phyloP scores from a whole-genome alignment of 2,113 vertebrate species.

The Hemibagrus wyckioides region DNA sequence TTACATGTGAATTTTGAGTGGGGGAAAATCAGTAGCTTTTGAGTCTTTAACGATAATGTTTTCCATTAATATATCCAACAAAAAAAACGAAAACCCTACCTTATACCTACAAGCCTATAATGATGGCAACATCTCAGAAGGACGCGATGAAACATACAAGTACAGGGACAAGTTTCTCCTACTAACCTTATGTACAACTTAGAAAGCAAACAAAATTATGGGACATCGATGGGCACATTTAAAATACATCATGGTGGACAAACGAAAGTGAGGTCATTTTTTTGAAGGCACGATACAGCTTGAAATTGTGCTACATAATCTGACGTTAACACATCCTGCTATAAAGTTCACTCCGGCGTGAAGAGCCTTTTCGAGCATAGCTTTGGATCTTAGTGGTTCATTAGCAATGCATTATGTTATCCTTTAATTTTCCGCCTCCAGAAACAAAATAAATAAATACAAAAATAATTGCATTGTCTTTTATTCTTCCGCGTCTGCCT shows the following conservation, averaged over 20 bases:
- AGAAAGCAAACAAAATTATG: slow-evolving; percentile 55
- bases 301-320: slow-evolving; percentile 80
- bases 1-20: slow-evolving; percentile 65
- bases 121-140: slow-evolving; percentile 55
- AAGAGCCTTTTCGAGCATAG: slow-evolving; percentile 65
- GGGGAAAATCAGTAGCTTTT: slow-evolving; percentile 78
- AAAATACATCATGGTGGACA: slow-evolving; percentile 75
- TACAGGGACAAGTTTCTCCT: slow-evolving; percentile 53
- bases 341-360: slow-evolving; percentile 57
- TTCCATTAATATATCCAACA: slow-evolving; percentile 60
- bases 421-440: slow-evolving; percentile 49
- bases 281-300: slow-evolving; percentile 91
- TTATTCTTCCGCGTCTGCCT: slow-evolving; percentile 61
- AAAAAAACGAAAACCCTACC: slow-evolving; percentile 38
- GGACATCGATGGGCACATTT: slow-evolving; percentile 76
- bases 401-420: slow-evolving; percentile 56
- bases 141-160: slow-evolving; percentile 67
- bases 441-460: slow-evolving; percentile 80
- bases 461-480: slow-evolving; percentile 76
- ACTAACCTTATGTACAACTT: slow-evolving; percentile 73
- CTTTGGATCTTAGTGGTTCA: slow-evolving; percentile 78
- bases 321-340: slow-evolving; percentile 70
- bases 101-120: slow-evolving; percentile 26
- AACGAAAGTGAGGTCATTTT: slow-evolving; percentile 91
- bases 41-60: slow-evolving; percentile 60